A percentile compares a stretch with the other conserved stretches of the same genome.
These are phyloP conservation scores for Zygothrica quintamaculata DNA, from an alignment of 2,888 invertebrate genomes.

Conservation along the genomic window DNA sequence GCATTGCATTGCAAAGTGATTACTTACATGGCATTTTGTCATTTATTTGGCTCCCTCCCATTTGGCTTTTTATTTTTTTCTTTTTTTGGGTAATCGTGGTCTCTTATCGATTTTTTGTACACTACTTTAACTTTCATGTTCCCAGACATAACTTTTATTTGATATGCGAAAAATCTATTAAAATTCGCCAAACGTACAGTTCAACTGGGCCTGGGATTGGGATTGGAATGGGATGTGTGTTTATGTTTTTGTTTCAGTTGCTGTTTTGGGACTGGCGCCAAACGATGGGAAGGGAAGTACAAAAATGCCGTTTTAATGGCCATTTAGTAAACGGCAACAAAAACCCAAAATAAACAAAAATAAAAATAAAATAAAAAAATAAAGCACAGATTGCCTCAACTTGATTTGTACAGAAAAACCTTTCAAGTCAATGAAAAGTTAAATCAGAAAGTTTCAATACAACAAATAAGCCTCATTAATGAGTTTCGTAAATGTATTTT, in stretches of 20 bases:
- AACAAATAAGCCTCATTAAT: conserved; percentile 7
- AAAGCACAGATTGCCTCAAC: conserved; percentile 30
- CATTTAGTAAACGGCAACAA: conserved; percentile 34
- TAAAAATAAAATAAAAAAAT: no score
- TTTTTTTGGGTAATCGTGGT: conserved; percentile 3
- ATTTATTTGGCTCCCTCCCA: conserved; percentile 16
- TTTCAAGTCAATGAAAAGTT: conserved; percentile 30
- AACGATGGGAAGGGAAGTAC: conserved; percentile 70
- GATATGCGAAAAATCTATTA: conserved; percentile 51
- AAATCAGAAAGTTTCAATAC: conserved; percentile 7
- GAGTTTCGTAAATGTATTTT: conserved; percentile 3
- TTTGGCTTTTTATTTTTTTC: no score
- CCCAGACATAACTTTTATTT: conserved; percentile 58
- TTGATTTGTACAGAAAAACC: conserved; percentile 42
- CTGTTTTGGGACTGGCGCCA: conserved; percentile 17
- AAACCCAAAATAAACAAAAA: no score
- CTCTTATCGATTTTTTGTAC: conserved; percentile 30
- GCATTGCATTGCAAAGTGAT: conserved; percentile 52
- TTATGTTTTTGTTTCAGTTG: conserved; percentile 28
- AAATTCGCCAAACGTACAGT: conserved; percentile 57
- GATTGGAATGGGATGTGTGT: conserved; percentile 8
- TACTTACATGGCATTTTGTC: conserved; percentile 17
- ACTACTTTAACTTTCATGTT: conserved; percentile 35
- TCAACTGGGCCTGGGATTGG: conserved; percentile 21
- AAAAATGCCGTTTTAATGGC: conserved; percentile 57